These are phyloP conservation scores for Pammene fasciana DNA, from an alignment of 2,888 invertebrate genomes.

Conservation along the genomic window DNA sequence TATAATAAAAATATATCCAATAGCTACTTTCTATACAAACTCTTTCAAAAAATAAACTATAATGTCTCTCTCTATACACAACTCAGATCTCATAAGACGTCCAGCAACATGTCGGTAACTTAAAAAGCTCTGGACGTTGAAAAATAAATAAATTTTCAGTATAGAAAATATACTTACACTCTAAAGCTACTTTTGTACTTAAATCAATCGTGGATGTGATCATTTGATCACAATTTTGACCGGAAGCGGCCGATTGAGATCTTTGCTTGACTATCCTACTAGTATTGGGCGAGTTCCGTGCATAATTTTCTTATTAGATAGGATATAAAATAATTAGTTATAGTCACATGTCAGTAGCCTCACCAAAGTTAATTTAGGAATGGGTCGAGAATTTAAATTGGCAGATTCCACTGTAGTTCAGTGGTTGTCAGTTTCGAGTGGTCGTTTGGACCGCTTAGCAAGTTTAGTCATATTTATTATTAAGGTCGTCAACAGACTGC, in stretches of 20 bases:
- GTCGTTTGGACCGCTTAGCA: conserved; percentile 23
- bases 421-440: conserved; percentile 17
- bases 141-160: conserved; percentile 33
- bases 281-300: conserved; percentile 25
- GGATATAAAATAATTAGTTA: conserved; percentile 10
- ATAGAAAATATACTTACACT: conserved; percentile 39
- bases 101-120: conserved; percentile 36
- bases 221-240: conserved; percentile 30
- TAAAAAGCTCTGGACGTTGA: conserved; percentile 24
- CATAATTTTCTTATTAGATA: conserved; percentile 18
- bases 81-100: conserved; percentile 37
- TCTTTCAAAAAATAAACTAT: conserved; percentile 44
- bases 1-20: conserved; percentile 36
- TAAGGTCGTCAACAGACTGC: conserved; percentile 50
- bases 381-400: conserved; percentile 1
- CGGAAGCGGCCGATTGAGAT: conserved; percentile 31
- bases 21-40: conserved; percentile 33
- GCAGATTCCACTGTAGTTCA: conserved; percentile 2
- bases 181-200: conserved; percentile 41
- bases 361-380: conserved; percentile 20
- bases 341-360: conserved; percentile 28
- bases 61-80: conserved; percentile 35
- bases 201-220: conserved; percentile 24
- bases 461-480: conserved; percentile 22
- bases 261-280: conserved; percentile 26